These are phyloP conservation scores for Gymnothorax javanicus DNA, from an alignment of 2,797 vertebrate species.

Conservation along the genomic window DNA sequence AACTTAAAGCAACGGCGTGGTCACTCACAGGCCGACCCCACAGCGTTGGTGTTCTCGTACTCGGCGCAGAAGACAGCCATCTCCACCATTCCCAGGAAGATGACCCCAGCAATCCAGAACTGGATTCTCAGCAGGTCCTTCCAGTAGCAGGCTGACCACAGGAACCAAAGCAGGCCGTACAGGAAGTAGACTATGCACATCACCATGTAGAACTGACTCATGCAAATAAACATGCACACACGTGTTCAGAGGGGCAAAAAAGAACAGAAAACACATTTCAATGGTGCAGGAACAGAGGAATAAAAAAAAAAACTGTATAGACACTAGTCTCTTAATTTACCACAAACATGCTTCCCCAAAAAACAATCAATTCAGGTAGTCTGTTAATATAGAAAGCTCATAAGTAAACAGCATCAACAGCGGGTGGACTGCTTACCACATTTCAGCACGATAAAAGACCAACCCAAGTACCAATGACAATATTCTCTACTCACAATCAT, in stretches of 20 bases:
- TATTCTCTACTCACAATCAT: slow-evolving; percentile 82
- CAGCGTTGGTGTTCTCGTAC: slow-evolving; percentile 82
- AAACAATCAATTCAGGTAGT: not conserved
- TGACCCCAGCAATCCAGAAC: slow-evolving; percentile 89
- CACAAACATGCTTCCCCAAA: not conserved
- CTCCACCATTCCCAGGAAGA: slow-evolving; percentile 88
- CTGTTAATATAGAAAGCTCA: not conserved
- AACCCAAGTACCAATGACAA: not conserved
- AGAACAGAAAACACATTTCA: not conserved
- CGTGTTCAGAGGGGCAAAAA: slow-evolving; percentile 22
- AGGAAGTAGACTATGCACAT: slow-evolving; percentile 87
- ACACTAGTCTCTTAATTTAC: not conserved
- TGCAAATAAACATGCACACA: slow-evolving; percentile 34
- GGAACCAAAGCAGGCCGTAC: slow-evolving; percentile 82
- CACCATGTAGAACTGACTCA: slow-evolving; percentile 85
- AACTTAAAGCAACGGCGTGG: not conserved
- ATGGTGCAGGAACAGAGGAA: not conserved
- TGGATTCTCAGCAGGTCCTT: slow-evolving; percentile 88
- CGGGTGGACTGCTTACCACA: not conserved
- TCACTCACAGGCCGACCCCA: slow-evolving; percentile 80
- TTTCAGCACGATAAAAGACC: not conserved
- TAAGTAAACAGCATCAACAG: not conserved
- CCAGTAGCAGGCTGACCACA: slow-evolving; percentile 88
- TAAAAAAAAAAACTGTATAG: not conserved
- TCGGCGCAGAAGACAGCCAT: slow-evolving; percentile 87